These are phyloP conservation scores for Diprion similis DNA, from an alignment of 1,140 invertebrate species.

Conservation along the genomic window DNA sequence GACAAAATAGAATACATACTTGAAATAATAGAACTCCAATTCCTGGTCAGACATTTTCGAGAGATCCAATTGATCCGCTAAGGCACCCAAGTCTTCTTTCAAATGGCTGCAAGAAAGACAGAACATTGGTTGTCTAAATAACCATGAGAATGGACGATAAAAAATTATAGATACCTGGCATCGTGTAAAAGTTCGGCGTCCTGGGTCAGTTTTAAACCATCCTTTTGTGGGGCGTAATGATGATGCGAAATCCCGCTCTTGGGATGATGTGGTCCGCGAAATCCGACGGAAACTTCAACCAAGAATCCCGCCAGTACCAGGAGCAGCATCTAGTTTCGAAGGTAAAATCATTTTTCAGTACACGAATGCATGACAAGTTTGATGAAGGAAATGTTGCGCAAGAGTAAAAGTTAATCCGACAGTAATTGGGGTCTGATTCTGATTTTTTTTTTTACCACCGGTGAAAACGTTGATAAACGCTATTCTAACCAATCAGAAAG, in stretches of 20 bases:
- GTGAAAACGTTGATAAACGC: too few species aligned
- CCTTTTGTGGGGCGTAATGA: slow-evolving; percentile 60
- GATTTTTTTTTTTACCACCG: too few species aligned
- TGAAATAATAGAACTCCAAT: slow-evolving; percentile 74
- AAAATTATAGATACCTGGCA: slow-evolving; percentile 61
- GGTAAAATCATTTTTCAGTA: too few species aligned
- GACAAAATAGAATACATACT: slow-evolving; percentile 50
- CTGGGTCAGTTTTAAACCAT: slow-evolving; percentile 67
- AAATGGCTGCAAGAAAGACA: slow-evolving; percentile 67
- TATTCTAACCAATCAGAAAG: too few species aligned
- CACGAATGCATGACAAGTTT: too few species aligned
- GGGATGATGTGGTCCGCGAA: slow-evolving; percentile 78
- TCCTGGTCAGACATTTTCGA: slow-evolving; percentile 76
- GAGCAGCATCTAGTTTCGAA: neutral
- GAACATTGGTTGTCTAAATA: slow-evolving; percentile 37
- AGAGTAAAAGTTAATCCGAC: too few species aligned
- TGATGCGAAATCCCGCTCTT: slow-evolving; percentile 64
- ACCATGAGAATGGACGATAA: neutral
- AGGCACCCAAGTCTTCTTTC: slow-evolving; percentile 74
- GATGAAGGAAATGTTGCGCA: too few species aligned
- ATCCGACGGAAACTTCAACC: slow-evolving; percentile 28
- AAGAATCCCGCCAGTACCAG: slow-evolving; percentile 1
- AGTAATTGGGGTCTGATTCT: too few species aligned
- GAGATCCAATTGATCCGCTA: slow-evolving; percentile 63
- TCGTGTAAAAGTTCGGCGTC: slow-evolving; percentile 74